A percentile compares a stretch with the other conserved stretches of the same genome.
Evolutionary conservation across 1,140 invertebrate species (phyloP).

Genomic region (Drosophila sucinea): DNA sequence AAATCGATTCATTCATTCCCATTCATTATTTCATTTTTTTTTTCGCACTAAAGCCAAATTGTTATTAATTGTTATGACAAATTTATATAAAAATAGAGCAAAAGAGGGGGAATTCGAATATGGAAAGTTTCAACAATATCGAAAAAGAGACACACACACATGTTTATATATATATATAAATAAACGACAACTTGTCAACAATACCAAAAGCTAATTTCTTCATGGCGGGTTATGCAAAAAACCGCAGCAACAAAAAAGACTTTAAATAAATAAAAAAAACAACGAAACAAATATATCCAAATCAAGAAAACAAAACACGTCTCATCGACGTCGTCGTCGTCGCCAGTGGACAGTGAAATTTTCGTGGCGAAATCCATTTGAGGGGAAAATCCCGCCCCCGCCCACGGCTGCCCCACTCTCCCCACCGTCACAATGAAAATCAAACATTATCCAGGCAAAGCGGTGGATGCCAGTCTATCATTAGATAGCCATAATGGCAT

Average conservation of each 20-base stretch:
- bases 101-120: constrained; percentile 48
- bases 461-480: constrained; percentile 86
- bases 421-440: constrained; percentile 87
- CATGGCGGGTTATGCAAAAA: constrained; percentile 69
- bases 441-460: constrained; percentile 91
- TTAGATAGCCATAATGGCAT: constrained; percentile 87
- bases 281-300: constrained; percentile 13
- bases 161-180: neutral
- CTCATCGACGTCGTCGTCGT: constrained; percentile 24
- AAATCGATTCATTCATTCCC: constrained; percentile 63
- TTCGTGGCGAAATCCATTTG: constrained; percentile 15
- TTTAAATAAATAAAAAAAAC: constrained; percentile 33
- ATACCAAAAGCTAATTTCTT: constrained; percentile 73
- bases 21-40: constrained; percentile 14
- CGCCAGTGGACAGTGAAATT: constrained; percentile 55
- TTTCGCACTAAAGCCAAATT: constrained; percentile 56
- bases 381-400: constrained; percentile 2
- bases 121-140: constrained; percentile 66
- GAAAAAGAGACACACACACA: neutral
- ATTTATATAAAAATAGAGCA: constrained; percentile 39
- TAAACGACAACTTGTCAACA: constrained; percentile 60
- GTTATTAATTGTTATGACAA: constrained; percentile 45
- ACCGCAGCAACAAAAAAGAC: constrained; percentile 20
- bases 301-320: constrained; percentile 60
- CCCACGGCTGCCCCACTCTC: neutral